phyloP scores from a whole-genome alignment of 2,113 vertebrate genomes.

The Sebastes schlegelii region DNA sequence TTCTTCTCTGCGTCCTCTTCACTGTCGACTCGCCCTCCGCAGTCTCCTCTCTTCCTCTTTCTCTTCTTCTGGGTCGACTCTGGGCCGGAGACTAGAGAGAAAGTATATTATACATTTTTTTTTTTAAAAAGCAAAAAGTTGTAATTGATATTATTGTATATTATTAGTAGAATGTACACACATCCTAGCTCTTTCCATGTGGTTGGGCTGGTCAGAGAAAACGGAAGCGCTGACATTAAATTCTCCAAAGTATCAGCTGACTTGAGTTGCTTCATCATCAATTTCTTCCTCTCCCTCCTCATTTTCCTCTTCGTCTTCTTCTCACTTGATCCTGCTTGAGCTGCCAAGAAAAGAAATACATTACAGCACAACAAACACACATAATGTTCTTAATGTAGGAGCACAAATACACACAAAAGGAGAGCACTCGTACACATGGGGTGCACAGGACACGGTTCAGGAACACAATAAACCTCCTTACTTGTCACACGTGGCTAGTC shows the following conservation, averaged over 20 bases:
- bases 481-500: background rate
- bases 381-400: background rate
- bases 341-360: background rate
- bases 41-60: conserved; percentile 84
- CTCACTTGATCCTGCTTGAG: conserved; percentile 42
- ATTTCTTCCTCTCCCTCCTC: conserved; percentile 60
- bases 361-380: background rate
- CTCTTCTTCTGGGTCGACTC: conserved; percentile 80
- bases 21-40: conserved; percentile 71
- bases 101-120: too few species aligned
- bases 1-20: conserved; percentile 86
- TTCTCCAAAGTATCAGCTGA: conserved; percentile 24
- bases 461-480: background rate
- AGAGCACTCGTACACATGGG: background rate
- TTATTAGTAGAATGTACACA: conserved; percentile 28
- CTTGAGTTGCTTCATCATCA: conserved; percentile 60
- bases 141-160: too few species aligned
- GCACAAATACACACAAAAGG: background rate
- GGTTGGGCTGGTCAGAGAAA: conserved; percentile 85
- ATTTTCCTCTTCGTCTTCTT: conserved; percentile 68
- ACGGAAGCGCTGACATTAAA: conserved; percentile 87
- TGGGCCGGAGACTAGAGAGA: conserved; percentile 77
- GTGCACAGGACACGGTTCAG: background rate
- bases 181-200: conserved; percentile 83
- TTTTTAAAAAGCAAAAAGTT: too few species aligned